Base-by-base conservation (phyloP, 2,113 vertebrate genomes). In the Tragelaphus imberbis region DNA sequence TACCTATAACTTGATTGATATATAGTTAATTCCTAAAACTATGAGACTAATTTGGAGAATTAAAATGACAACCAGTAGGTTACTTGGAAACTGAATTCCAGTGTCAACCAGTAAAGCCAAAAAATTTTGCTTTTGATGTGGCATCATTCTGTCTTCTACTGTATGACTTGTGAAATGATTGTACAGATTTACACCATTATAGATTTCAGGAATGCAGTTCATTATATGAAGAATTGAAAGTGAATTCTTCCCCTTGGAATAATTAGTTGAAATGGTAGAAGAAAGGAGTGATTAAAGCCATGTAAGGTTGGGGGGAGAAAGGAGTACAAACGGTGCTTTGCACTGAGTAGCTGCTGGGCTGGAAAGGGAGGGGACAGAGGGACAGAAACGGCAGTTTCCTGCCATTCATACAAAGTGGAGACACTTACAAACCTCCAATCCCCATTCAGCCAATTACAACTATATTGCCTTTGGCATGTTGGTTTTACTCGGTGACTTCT, bases 41-140 rank as follows among this genome's bases (percentile, higher is more conserved):
- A 94, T 58, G n/a, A 94, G 94, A 82, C 49, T 88, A 9, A 82
- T 88, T 95, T 95, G 51, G 61, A 68, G 53, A 75, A 91, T 68
- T 88, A 79, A 90, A 96, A 65, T 85, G 68, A 53, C 17, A 95
- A 17, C 7, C 63, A 90, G 3, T 87, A 77, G 68, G 79, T 97
- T 97, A 68, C 49, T 65, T 15, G 75, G 28, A 86, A 94, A 87
- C 49, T 49, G 58, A 92, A 86, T 89, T 89, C 15, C n/a, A 91
- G 6, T 25, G 7, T 90, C 33, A 77, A n/a, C 84, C 36, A 92
- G 15, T 53, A 33, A 30, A 36, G 53, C 55, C 59, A 51, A 36
- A 58, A 65, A 80, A 65, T 36, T 55, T 16, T 86, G 71, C 49
- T 92, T 91, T 81, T 75, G 84, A 44, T 56, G 53, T 92, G 80